Percentiles rank a stretch among this genome's conserved stretches.
phyloP scores from a whole-genome alignment of 2,888 invertebrate genomes.

The Dione juno region DNA sequence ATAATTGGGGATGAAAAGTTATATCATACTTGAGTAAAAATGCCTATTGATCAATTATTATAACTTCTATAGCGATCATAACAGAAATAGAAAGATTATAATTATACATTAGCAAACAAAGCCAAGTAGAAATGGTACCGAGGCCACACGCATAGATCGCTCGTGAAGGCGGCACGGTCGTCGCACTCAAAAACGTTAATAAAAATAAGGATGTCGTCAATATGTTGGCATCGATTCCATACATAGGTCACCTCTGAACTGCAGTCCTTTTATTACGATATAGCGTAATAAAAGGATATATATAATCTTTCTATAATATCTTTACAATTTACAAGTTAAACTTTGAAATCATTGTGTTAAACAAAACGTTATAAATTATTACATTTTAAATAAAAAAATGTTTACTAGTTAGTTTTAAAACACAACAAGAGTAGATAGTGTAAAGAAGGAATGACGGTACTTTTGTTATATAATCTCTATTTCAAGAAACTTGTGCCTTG shows the following conservation, averaged over 20 bases:
- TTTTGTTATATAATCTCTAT: constrained; percentile 41
- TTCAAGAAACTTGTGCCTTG: constrained; percentile 28
- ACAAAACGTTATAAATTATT: not conserved
- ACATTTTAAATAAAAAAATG: not conserved
- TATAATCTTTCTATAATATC: not conserved
- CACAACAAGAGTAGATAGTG: not conserved
- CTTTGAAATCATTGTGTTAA: not conserved
- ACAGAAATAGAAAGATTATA: constrained; percentile 29
- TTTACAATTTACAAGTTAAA: not conserved
- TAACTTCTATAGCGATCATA: not conserved
- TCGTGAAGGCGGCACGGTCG: constrained; percentile 74
- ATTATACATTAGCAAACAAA: constrained; percentile 34
- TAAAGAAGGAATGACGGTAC: not conserved
- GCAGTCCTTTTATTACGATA: constrained; percentile 50
- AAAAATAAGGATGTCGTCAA: constrained; percentile 84
- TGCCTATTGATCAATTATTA: not conserved
- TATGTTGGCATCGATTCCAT: constrained; percentile 75
- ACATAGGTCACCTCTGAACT: constrained; percentile 69
- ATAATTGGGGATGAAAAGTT: not conserved
- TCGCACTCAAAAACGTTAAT: constrained; percentile 77
- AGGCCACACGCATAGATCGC: constrained; percentile 77
- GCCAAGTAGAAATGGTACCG: constrained; percentile 59
- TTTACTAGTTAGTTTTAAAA: not conserved
- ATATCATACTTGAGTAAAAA: no score
- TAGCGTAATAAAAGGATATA: no score